Evolutionary conservation across 1,140 invertebrate genomes (phyloP), one percentile per base, ranked within the genome.

Genomic region (Diplogasteroides magnus): DNA sequence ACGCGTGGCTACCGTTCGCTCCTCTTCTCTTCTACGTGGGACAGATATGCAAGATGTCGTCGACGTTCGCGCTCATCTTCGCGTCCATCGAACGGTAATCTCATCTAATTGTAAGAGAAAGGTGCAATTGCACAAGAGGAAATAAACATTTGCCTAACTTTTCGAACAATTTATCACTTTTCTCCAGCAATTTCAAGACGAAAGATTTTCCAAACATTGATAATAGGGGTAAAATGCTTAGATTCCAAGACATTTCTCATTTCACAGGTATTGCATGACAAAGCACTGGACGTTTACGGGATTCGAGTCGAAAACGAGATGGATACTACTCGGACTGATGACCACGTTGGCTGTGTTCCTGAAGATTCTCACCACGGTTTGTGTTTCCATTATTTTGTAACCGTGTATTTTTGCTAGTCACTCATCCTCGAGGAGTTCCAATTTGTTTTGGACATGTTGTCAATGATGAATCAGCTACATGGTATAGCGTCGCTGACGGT

Each of bases 231-330:
- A n/a, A n/a, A n/a, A n/a, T n/a, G n/a, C n/a, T n/a, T n/a, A n/a
- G n/a, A n/a, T 48, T 48, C 37, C 37, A n/a, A n/a, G 37, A 48
- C 6, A 11, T 48, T 23, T 29, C 32, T 29, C n/a, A 13, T 68
- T 72, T n/a, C n/a, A 2, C 70, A 72, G 70, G 31, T 81, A 73
- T 59, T 63, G 69, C 23, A 72, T 80, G 67, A 82, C 78, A 32
- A 73, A 74, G 14, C 79, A 81, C 68, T 81, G 79, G 79, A 82
- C 79, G 27, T 80, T 77, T 61, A 78, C 76, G 28, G 79, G 79
- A 6, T 81, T 81, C 64, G 77, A 80, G 27, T 71, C 73, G 31
- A 61, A 76, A 3, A 77, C 76, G 2, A 69, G 79, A 29, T 82
- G 80, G 80, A 55, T 82, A 25, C 58, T 81, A 25, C 71, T 81